phyloP scores from a whole-genome alignment of 2,888 invertebrate species.

The Acronicta alni region DNA sequence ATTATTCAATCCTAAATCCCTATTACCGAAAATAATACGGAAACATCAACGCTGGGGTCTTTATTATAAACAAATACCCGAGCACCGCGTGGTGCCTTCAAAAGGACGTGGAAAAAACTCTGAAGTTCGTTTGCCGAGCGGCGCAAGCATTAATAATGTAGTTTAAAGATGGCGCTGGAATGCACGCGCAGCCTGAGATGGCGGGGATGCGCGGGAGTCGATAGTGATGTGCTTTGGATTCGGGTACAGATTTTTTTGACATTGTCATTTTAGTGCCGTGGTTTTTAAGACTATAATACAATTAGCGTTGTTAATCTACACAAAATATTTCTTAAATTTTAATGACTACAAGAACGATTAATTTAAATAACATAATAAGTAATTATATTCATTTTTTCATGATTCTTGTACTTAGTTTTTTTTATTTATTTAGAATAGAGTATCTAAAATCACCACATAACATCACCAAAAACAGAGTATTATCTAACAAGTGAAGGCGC shows the following conservation, averaged over 20 bases:
- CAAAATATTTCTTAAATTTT: no score
- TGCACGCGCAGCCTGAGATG: constrained; percentile 71
- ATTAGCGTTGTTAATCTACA: background rate
- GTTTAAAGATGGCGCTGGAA: constrained; percentile 87
- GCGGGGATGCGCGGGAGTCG: constrained; percentile 60
- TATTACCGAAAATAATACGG: constrained; percentile 59
- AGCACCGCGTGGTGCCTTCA: constrained; percentile 65
- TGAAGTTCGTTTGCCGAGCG: constrained; percentile 73
- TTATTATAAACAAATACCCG: constrained; percentile 85
- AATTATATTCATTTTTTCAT: no score
- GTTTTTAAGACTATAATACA: background rate
- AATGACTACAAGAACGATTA: background rate
- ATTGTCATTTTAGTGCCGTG: background rate
- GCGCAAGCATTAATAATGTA: constrained; percentile 87
- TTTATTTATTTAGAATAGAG: no score
- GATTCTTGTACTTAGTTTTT: no score
- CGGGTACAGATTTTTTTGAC: constrained; percentile 3
- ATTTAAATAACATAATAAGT: no score
- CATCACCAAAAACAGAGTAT: constrained; percentile 29
- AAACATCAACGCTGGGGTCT: constrained; percentile 70
- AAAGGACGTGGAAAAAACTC: constrained; percentile 71
- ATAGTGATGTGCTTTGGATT: constrained; percentile 45
- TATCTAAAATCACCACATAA: background rate
- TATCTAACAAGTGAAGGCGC: constrained; percentile 36
- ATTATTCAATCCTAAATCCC: constrained; percentile 43